phyloP scores from a whole-genome alignment of 2,113 vertebrate genomes.

The Xenopus laevis region DNA sequence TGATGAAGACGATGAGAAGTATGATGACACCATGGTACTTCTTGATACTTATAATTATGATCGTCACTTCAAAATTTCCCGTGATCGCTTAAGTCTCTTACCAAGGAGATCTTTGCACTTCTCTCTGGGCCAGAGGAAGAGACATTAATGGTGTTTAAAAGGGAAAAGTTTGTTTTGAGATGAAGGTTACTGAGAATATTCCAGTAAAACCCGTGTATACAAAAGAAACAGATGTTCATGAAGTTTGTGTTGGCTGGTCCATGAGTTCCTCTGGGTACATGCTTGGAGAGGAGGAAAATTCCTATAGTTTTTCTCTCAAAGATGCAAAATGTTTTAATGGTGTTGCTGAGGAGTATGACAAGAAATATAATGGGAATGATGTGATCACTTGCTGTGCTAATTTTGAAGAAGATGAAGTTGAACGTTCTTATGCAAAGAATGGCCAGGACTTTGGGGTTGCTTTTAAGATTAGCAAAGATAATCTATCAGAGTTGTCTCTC shows the following conservation, averaged over 20 bases:
- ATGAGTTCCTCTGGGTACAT: slow-evolving; percentile 82
- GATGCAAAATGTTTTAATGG: slow-evolving; percentile 91
- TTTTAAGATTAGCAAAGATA: slow-evolving; percentile 82
- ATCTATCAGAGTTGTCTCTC: slow-evolving; percentile 73
- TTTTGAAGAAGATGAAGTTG: slow-evolving; percentile 86
- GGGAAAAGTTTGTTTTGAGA: slow-evolving; percentile 94
- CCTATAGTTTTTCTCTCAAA: slow-evolving; percentile 87
- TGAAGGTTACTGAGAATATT: slow-evolving; percentile 98
- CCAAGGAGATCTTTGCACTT: slow-evolving; percentile 98
- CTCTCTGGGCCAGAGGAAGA: slow-evolving; percentile 95
- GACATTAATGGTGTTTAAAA: slow-evolving; percentile 87
- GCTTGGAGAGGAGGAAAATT: slow-evolving; percentile 92
- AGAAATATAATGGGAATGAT: slow-evolving; percentile 94
- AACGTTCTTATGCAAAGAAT: slow-evolving; percentile 89
- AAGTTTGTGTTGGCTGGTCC: slow-evolving; percentile 96
- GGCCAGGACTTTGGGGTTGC: slow-evolving; percentile 86
- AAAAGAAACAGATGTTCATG: slow-evolving; percentile 96
- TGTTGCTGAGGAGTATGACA: slow-evolving; percentile 92
- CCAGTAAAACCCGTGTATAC: slow-evolving; percentile 93
- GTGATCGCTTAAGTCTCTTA: slow-evolving; percentile 96
- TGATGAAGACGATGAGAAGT: slow-evolving; percentile 95
- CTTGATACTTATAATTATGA: slow-evolving; percentile 98
- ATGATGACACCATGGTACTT: slow-evolving; percentile 93
- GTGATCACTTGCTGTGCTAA: slow-evolving; percentile 93
- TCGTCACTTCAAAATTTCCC: slow-evolving; percentile 97